phyloP scores from a whole-genome alignment of 2,888 invertebrate species.

The Caradrina kadenii region DNA sequence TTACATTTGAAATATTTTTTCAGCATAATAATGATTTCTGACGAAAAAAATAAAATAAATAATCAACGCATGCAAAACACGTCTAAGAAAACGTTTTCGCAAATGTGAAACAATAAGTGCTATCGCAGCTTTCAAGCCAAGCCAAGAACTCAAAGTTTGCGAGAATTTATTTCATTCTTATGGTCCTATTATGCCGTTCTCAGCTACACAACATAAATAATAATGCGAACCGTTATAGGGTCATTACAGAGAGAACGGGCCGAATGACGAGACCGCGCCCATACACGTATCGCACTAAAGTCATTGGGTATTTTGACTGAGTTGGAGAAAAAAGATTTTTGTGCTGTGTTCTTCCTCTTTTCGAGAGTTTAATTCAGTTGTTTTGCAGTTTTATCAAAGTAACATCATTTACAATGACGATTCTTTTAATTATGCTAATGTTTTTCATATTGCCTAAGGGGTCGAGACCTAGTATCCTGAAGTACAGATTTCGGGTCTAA shows the following conservation, averaged over 20 bases:
- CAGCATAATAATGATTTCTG: background rate
- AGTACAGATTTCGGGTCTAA: too few relatives aligned
- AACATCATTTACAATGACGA: too few relatives aligned
- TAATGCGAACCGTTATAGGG: constrained; percentile 88
- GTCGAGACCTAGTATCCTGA: too few relatives aligned
- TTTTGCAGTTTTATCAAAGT: too few relatives aligned
- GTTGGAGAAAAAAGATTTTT: constrained; percentile 56
- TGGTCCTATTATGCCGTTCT: constrained; percentile 89
- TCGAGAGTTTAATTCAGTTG: too few relatives aligned
- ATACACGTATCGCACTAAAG: constrained; percentile 61
- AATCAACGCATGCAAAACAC: constrained; percentile 78
- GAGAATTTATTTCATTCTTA: constrained; percentile 89
- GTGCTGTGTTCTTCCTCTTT: constrained; percentile 7
- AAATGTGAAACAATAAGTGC: constrained; percentile 86
- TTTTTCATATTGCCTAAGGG: too few relatives aligned
- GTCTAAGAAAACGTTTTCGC: constrained; percentile 78
- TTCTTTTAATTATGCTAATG: too few relatives aligned
- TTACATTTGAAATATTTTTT: background rate
- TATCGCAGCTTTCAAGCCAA: constrained; percentile 83
- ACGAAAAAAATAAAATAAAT: constrained; percentile 63
- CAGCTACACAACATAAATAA: constrained; percentile 90
- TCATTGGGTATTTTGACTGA: constrained; percentile 68
- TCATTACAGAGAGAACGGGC: constrained; percentile 86
- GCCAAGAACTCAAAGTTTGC: constrained; percentile 86
- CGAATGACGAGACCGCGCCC: constrained; percentile 78